These are phyloP conservation scores for Stramonita haemastoma DNA, from an alignment of 2,888 invertebrate genomes.

Conservation along the genomic window DNA sequence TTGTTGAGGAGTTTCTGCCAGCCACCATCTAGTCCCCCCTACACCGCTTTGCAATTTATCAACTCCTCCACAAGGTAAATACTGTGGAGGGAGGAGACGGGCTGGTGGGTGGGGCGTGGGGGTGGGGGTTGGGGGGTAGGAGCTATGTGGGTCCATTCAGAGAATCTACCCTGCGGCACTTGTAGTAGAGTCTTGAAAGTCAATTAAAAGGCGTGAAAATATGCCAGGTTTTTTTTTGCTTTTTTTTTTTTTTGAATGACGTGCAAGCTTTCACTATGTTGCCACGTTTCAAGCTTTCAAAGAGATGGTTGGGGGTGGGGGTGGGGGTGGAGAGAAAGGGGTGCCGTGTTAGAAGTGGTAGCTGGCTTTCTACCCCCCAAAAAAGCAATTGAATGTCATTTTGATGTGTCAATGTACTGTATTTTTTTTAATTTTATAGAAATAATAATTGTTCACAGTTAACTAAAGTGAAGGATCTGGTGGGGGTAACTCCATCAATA, in stretches of 20 bases:
- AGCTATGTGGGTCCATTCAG: background rate
- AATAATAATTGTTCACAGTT: too few species aligned
- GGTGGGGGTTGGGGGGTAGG: background rate
- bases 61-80: slow-evolving; percentile 1
- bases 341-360: too few species aligned
- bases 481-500: too few species aligned
- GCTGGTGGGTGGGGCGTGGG: too few species aligned
- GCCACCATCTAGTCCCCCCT: background rate
- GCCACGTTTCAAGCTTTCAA: too few species aligned
- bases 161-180: background rate
- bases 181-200: slow-evolving; percentile 1
- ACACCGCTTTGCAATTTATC: slow-evolving; percentile 37
- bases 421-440: too few species aligned
- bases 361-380: too few species aligned
- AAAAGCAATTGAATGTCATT: too few species aligned
- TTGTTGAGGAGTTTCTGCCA: background rate
- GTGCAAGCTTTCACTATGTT: too few species aligned
- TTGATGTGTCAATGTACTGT: too few species aligned
- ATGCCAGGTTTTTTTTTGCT: background rate
- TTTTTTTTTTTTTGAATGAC: background rate
- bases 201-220: slow-evolving; percentile 22
- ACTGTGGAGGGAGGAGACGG: background rate
- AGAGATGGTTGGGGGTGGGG: too few species aligned
- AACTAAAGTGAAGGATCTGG: too few species aligned
- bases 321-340: background rate